Conservation (phyloP, 2,113 vertebrate species). For the Clarias magur region DNA sequence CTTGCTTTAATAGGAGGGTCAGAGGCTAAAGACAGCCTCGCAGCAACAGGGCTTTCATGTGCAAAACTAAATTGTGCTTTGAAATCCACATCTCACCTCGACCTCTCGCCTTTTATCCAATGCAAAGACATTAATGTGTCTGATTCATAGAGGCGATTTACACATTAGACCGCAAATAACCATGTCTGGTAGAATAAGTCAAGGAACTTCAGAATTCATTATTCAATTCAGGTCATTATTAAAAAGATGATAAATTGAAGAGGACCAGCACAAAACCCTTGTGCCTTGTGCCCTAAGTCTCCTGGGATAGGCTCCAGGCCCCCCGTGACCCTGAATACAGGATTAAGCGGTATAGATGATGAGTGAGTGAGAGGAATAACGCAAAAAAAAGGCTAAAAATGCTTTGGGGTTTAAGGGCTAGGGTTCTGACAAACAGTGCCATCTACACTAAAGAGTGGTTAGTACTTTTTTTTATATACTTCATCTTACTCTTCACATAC, state of each 20-base stretch:
- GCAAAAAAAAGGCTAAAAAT: too few relatives aligned
- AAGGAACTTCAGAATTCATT: not conserved
- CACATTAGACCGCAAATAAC: not conserved
- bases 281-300: too few relatives aligned
- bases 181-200: not conserved
- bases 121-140: not conserved
- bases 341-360: too few relatives aligned
- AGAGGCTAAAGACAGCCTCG: constrained; percentile 8
- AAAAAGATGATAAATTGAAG: not conserved
- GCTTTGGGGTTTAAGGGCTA: too few relatives aligned
- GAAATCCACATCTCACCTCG: not conserved
- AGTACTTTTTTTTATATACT: too few relatives aligned
- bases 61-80: constrained; percentile 13
- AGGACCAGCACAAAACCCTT: not conserved
- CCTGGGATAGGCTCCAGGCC: too few relatives aligned
- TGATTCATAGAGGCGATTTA: not conserved
- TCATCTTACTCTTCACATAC: too few relatives aligned
- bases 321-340: too few relatives aligned
- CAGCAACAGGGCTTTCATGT: constrained; percentile 22
- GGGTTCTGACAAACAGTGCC: too few relatives aligned
- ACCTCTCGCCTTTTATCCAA: not conserved
- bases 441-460: too few relatives aligned
- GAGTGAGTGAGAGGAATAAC: too few relatives aligned
- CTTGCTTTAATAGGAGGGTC: not conserved
- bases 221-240: not conserved